Conservation (phyloP, 1,140 invertebrate genomes). For the Idris sp. region DNA sequence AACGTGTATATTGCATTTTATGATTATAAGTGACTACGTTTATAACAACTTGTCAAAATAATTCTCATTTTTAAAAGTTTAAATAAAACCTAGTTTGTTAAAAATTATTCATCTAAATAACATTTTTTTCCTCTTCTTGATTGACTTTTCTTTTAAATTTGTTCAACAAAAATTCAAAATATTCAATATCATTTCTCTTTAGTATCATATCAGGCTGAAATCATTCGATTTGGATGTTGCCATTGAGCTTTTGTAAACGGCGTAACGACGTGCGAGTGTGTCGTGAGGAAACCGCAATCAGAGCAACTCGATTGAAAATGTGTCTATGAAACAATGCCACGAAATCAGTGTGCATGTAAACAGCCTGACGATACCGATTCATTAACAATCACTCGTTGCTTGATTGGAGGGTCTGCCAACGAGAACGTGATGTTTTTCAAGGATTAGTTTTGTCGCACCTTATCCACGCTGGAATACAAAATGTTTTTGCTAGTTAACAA, state of each 20-base stretch:
- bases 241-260: conserved; percentile 24
- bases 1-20: no score
- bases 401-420: conserved; percentile 44
- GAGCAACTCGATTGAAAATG: conserved; percentile 49
- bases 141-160: no score
- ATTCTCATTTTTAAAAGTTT: no score
- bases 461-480: conserved; percentile 33
- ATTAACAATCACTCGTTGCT: conserved; percentile 50
- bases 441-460: conserved; percentile 33
- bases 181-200: neutral
- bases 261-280: conserved; percentile 18
- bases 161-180: no score
- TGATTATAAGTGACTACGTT: no score
- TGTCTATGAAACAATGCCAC: conserved; percentile 45
- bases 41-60: no score
- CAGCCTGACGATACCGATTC: conserved; percentile 45
- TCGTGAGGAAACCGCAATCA: conserved; percentile 47
- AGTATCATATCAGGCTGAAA: conserved; percentile 19
- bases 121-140: no score
- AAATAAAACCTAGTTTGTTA: no score
- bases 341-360: conserved; percentile 48
- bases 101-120: no score
- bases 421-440: conserved; percentile 59
- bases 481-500: conserved; percentile 32
- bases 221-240: conserved; percentile 16